These are phyloP conservation scores for Agelaius phoeniceus DNA, from an alignment of 2,113 vertebrate species.

Conservation along the genomic window DNA sequence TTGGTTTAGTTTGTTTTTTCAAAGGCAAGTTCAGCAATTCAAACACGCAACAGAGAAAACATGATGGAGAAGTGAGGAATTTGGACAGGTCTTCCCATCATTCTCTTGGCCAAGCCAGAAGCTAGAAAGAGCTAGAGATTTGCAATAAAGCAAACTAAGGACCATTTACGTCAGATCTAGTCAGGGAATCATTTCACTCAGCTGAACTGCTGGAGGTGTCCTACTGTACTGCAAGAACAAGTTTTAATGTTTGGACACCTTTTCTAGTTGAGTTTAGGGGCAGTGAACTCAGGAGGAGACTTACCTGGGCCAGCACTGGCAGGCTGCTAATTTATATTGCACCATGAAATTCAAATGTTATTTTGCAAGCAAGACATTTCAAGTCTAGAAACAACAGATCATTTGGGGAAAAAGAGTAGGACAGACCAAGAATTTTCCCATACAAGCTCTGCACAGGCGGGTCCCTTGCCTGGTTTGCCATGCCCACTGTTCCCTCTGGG, in stretches of 20 bases:
- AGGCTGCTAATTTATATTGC: background rate
- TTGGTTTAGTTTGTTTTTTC: background rate
- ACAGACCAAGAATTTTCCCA: background rate
- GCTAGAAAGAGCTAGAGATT: background rate
- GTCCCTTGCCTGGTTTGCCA: background rate
- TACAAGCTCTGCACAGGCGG: rapidly evolving
- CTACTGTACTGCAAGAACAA: background rate
- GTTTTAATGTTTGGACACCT: background rate
- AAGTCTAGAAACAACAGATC: background rate
- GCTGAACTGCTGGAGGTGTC: background rate
- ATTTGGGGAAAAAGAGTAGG: background rate
- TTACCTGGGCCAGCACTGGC: background rate
- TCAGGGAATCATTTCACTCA: background rate
- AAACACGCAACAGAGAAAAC: background rate
- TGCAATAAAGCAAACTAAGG: background rate
- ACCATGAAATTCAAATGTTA: background rate
- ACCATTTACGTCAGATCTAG: background rate
- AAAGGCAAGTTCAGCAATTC: background rate
- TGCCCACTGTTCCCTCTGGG: background rate
- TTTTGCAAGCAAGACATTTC: background rate
- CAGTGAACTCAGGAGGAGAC: background rate
- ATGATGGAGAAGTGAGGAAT: background rate
- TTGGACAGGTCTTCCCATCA: background rate
- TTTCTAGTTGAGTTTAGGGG: background rate
- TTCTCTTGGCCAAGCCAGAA: background rate